These are phyloP conservation scores for Xylocopa sonorina DNA, from an alignment of 1,140 invertebrate genomes.

Conservation along the genomic window DNA sequence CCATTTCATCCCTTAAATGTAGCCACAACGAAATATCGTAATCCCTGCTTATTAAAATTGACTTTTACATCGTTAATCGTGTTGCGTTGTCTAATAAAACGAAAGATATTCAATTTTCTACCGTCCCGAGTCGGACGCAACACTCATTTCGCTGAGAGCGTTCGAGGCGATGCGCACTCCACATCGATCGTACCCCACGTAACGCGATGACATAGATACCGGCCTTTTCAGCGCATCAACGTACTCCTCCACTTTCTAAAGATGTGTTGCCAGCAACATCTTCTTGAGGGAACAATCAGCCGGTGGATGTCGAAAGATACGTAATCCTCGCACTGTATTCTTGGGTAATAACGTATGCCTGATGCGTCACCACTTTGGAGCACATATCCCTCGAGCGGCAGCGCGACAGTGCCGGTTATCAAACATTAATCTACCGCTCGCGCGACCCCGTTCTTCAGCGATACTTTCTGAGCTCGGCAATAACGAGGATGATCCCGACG, in stretches of 20 bases:
- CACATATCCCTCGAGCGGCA: neutral
- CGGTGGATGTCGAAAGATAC: conserved; percentile 55
- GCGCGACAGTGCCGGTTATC: conserved; percentile 45
- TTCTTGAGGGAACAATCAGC: conserved; percentile 59
- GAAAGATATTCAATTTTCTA: no score
- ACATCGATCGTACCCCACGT: conserved; percentile 1
- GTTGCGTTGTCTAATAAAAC: no score
- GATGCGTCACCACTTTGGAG: conserved; percentile 28
- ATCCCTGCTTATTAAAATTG: no score
- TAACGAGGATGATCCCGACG: conserved; percentile 50
- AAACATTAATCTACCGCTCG: conserved; percentile 57
- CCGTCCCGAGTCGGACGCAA: no score
- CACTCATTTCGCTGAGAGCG: neutral
- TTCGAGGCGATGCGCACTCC: neutral
- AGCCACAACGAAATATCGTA: no score
- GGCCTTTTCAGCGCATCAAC: conserved; percentile 37
- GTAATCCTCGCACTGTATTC: conserved; percentile 42
- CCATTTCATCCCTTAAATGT: no score
- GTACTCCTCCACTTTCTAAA: conserved; percentile 55
- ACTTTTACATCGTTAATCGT: no score
- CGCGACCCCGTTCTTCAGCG: conserved; percentile 71
- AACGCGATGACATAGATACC: conserved; percentile 54
- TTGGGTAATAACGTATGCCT: conserved; percentile 53
- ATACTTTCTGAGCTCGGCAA: conserved; percentile 49
- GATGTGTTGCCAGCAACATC: conserved; percentile 50